Evolutionary conservation across 2,888 invertebrate genomes (phyloP).

Genomic region (Trichogramma evanescens): DNA sequence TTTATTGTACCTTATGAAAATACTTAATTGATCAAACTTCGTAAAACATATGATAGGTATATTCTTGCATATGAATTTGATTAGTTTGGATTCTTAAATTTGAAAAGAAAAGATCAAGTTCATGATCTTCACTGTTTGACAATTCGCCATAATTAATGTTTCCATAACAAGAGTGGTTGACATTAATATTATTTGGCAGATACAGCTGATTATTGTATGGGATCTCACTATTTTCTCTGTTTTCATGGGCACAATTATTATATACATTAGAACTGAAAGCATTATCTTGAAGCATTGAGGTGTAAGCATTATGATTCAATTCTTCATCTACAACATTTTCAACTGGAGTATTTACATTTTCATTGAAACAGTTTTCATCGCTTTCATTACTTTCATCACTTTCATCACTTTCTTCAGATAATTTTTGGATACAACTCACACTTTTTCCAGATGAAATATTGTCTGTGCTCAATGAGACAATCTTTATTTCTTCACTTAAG

Average conservation of each 20-base stretch:
- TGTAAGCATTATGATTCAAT: not conserved
- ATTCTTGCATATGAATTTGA: slow-evolving; percentile 34
- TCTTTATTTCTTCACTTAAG: not conserved
- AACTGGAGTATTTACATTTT: not conserved
- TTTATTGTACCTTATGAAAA: not conserved
- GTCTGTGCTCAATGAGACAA: slow-evolving; percentile 26
- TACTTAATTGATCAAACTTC: slow-evolving; percentile 9
- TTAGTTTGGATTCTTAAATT: slow-evolving; percentile 33
- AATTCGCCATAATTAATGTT: slow-evolving; percentile 1
- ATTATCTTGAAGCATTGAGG: not conserved
- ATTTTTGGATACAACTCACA: slow-evolving; percentile 7
- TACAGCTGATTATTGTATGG: too few species aligned
- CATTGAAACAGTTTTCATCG: not conserved
- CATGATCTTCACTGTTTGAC: slow-evolving; percentile 10
- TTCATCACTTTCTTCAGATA: not conserved
- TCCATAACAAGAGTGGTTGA: slow-evolving; percentile 8
- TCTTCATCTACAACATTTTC: not conserved
- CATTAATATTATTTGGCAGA: not conserved
- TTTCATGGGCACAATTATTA: too few species aligned
- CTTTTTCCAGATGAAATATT: slow-evolving; percentile 15
- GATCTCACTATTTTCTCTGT: not conserved
- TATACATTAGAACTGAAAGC: not conserved
- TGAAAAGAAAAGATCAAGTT: slow-evolving; percentile 32
- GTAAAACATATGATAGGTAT: slow-evolving; percentile 30
- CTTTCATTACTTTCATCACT: not conserved